Conservation (phyloP, 2,113 vertebrate species). For the Cynocephalus volans region DNA sequence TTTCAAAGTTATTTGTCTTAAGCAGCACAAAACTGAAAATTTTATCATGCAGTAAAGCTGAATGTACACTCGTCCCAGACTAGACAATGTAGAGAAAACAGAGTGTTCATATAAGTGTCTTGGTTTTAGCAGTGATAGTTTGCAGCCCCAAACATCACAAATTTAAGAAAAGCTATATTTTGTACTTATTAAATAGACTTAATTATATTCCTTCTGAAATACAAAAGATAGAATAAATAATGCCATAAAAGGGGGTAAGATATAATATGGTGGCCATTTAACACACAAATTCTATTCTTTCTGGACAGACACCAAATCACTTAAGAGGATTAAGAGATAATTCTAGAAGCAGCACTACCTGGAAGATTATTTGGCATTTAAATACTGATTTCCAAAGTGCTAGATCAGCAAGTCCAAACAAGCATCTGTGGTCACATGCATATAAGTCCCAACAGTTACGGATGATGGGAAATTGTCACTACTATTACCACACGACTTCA, state of each 20-base stretch:
- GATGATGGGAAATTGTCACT: constrained; percentile 81
- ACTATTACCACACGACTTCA: constrained; percentile 56
- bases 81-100: background rate
- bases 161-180: constrained; percentile 73
- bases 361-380: constrained; percentile 84
- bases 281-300: constrained; percentile 72
- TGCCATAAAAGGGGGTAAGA: constrained; percentile 74
- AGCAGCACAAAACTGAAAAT: constrained; percentile 61
- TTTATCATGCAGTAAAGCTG: constrained; percentile 57
- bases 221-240: constrained; percentile 81
- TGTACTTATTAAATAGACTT: constrained; percentile 83
- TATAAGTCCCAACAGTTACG: constrained; percentile 81
- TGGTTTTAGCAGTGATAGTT: constrained; percentile 66
- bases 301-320: constrained; percentile 79
- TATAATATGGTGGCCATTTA: constrained; percentile 79
- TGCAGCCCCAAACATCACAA: constrained; percentile 75
- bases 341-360: constrained; percentile 84
- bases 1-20: constrained; percentile 9
- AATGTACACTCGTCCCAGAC: background rate
- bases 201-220: constrained; percentile 80
- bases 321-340: constrained; percentile 74
- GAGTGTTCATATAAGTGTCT: background rate
- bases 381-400: constrained; percentile 76
- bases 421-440: constrained; percentile 86
- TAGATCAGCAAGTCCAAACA: constrained; percentile 81